phyloP scores from a whole-genome alignment of 2,888 invertebrate genomes.

The Hoplodrina ambigua region DNA sequence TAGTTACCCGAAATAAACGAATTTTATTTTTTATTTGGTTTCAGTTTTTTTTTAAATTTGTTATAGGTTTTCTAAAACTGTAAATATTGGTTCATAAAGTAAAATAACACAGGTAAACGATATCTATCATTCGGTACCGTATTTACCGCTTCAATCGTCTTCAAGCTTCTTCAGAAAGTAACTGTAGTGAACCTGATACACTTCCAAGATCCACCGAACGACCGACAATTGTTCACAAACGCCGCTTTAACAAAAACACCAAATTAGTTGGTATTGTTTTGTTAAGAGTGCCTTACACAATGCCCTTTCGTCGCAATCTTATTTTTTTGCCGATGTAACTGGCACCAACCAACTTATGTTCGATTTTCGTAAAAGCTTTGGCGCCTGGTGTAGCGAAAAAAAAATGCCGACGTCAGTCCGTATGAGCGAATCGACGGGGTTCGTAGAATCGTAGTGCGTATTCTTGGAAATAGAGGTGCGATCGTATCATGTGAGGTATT shows the following conservation, averaged over 20 bases:
- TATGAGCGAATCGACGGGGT: slow-evolving; percentile 82
- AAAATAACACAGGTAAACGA: slow-evolving; percentile 2
- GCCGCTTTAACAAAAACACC: slow-evolving; percentile 69
- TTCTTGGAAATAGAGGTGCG: slow-evolving; percentile 77
- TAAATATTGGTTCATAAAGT: too few relatives aligned
- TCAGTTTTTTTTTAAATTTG: too few relatives aligned
- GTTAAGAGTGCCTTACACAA: slow-evolving; percentile 76
- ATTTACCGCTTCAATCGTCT: slow-evolving; percentile 55
- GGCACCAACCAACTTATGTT: slow-evolving; percentile 67
- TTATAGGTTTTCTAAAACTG: too few relatives aligned
- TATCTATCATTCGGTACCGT: slow-evolving; percentile 41
- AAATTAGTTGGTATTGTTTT: slow-evolving; percentile 86
- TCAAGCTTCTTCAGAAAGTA: slow-evolving; percentile 62
- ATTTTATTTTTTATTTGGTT: too few relatives aligned
- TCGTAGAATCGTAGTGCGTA: slow-evolving; percentile 78
- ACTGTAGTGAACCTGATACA: slow-evolving; percentile 72
- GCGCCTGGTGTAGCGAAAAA: slow-evolving; percentile 83
- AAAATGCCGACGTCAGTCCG: slow-evolving; percentile 74
- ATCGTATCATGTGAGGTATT: slow-evolving; percentile 67
- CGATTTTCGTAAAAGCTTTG: slow-evolving; percentile 85
- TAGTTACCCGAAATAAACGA: too few relatives aligned
- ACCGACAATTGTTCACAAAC: slow-evolving; percentile 61
- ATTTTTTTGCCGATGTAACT: slow-evolving; percentile 77
- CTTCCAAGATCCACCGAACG: slow-evolving; percentile 59
- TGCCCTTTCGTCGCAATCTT: slow-evolving; percentile 78